These are phyloP conservation scores for Sebastolobus altivelis DNA, from an alignment of 2,797 vertebrate species.

Conservation along the genomic window DNA sequence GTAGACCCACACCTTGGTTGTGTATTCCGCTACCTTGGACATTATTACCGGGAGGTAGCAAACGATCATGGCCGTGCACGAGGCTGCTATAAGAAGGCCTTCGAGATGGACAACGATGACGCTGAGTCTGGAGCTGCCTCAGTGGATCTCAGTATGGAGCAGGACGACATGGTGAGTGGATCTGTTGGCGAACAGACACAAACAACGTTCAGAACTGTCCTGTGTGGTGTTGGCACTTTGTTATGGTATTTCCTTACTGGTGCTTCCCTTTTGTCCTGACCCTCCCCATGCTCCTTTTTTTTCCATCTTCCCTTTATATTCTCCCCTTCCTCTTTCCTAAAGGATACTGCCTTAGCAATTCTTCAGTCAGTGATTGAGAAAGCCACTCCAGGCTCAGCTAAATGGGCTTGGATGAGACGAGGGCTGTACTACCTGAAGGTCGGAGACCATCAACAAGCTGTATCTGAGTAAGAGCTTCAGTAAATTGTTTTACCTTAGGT, in stretches of 20 bases:
- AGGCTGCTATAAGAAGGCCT: conserved; percentile 96
- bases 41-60: conserved; percentile 91
- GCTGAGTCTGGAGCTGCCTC: conserved; percentile 91
- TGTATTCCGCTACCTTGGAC: conserved; percentile 92
- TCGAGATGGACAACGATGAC: conserved; percentile 90
- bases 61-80: conserved; percentile 90
- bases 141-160: conserved; percentile 93
- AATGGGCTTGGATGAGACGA: conserved; percentile 98
- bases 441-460: conserved; percentile 90
- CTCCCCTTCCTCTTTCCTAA: neutral
- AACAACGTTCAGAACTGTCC: neutral
- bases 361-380: conserved; percentile 91
- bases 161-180: conserved; percentile 90
- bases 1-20: conserved; percentile 89
- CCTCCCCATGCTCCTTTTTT: neutral
- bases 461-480: conserved; percentile 89
- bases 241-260: neutral
- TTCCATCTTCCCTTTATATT: neutral
- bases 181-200: neutral
- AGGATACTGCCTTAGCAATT: conserved; percentile 91
- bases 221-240: neutral
- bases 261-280: neutral
- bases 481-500: neutral
- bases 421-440: conserved; percentile 93
- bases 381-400: conserved; percentile 91